These are phyloP conservation scores for Poecilia picta DNA, from an alignment of 2,797 vertebrate species.

Conservation along the genomic window DNA sequence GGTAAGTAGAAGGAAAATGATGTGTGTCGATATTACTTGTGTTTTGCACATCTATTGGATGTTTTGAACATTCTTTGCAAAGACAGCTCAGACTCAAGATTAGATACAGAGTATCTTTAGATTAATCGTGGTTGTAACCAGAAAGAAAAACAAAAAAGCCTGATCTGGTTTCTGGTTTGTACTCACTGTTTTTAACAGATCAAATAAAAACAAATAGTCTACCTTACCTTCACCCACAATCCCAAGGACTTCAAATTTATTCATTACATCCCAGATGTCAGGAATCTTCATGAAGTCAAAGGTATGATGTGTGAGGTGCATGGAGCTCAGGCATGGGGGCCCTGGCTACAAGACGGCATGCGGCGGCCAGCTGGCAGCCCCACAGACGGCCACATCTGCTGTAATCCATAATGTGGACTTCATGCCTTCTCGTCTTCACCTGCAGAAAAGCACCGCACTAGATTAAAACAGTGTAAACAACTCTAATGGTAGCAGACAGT, in stretches of 20 bases:
- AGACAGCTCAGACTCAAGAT: neutral
- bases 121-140: neutral
- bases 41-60: neutral
- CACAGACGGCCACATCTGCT: slow-evolving; percentile 51
- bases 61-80: neutral
- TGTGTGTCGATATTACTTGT: neutral
- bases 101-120: neutral
- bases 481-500: neutral
- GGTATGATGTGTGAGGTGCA: slow-evolving; percentile 75
- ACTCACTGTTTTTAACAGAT: neutral
- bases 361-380: slow-evolving; percentile 64
- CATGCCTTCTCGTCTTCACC: slow-evolving; percentile 59
- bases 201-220: neutral
- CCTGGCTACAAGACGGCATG: slow-evolving; percentile 61
- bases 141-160: neutral
- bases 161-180: neutral
- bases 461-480: neutral
- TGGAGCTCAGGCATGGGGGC: slow-evolving; percentile 77
- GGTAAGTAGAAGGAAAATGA: neutral
- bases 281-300: slow-evolving; percentile 98
- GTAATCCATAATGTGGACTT: slow-evolving; percentile 64
- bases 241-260: slow-evolving; percentile 99
- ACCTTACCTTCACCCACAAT: slow-evolving; percentile 99
- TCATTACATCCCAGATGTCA: slow-evolving; percentile 99
- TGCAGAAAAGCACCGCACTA: slow-evolving; percentile 25